Evolutionary conservation across 1,140 invertebrate genomes (phyloP).

Genomic region (Drosophila gunungcola): DNA sequence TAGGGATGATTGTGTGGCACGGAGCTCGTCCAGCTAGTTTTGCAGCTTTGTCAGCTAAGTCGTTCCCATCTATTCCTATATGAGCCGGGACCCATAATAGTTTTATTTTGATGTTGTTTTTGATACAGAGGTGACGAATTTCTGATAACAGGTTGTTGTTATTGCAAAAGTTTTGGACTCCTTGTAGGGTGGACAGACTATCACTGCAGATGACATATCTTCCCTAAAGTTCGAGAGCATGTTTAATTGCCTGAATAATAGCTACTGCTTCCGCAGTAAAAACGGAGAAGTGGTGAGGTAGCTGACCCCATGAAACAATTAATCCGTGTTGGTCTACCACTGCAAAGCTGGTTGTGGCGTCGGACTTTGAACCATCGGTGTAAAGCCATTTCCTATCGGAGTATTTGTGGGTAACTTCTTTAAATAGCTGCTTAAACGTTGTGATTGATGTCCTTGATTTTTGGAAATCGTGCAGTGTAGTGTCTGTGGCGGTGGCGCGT

Average conservation of each 20-base stretch:
- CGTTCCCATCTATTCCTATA: not conserved
- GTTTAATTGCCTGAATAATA: constrained; percentile 4
- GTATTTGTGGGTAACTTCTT: no score
- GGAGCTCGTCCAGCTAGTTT: not conserved
- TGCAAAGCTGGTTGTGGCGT: no score
- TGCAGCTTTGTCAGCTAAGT: not conserved
- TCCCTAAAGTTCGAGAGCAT: constrained; percentile 1
- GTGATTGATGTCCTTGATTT: no score
- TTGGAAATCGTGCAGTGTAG: no score
- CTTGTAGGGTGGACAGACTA: not conserved
- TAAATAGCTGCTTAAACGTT: no score
- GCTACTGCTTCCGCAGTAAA: constrained; percentile 16
- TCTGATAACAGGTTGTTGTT: constrained; percentile 9
- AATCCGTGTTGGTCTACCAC: no score
- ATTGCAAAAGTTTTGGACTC: constrained; percentile 11
- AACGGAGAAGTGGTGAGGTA: constrained; percentile 8
- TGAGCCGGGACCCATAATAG: not conserved
- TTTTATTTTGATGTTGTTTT: not conserved
- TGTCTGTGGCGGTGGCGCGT: no score
- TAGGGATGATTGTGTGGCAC: not conserved
- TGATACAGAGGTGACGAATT: not conserved
- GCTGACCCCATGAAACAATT: constrained; percentile 4
- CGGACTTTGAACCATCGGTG: no score
- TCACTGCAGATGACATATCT: no score
- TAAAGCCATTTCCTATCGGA: no score